phyloP scores from a whole-genome alignment of 2,797 vertebrate genomes.

The Amniataba percoides region DNA sequence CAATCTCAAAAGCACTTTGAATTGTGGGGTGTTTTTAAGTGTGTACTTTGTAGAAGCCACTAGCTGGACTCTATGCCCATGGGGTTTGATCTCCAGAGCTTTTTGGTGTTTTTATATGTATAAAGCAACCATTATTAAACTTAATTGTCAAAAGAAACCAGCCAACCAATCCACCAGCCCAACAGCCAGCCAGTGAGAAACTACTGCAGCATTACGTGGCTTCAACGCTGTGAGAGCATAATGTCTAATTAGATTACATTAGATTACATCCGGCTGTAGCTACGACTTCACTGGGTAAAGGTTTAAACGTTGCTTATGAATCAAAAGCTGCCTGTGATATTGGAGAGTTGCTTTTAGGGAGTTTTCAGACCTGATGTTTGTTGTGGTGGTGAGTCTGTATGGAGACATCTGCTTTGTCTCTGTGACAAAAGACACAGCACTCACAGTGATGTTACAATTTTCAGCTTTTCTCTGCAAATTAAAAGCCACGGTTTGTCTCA shows the following conservation, averaged over 20 bases:
- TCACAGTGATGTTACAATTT: constrained; percentile 19
- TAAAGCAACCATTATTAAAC: neutral
- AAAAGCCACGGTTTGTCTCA: constrained; percentile 12
- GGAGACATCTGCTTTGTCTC: neutral
- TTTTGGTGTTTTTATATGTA: neutral
- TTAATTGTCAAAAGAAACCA: constrained; percentile 6
- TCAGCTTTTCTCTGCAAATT: constrained; percentile 26
- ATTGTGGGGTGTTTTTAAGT: neutral
- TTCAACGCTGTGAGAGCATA: neutral
- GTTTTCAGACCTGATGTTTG: constrained; percentile 11
- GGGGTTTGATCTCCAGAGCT: neutral
- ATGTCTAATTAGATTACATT: constrained; percentile 20
- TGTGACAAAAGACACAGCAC: constrained; percentile 1
- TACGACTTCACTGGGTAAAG: neutral
- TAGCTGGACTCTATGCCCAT: neutral
- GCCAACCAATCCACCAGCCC: neutral
- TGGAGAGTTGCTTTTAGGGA: neutral
- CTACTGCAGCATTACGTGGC: constrained; percentile 3
- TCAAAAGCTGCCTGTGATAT: constrained; percentile 10
- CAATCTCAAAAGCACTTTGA: neutral
- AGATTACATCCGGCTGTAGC: neutral
- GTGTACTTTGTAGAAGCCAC: neutral
- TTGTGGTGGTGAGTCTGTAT: neutral
- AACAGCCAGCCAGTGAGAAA: constrained; percentile 3
- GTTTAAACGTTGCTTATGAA: neutral